These are phyloP conservation scores for Mythimna impura DNA, from an alignment of 2,888 invertebrate genomes.

Conservation along the genomic window DNA sequence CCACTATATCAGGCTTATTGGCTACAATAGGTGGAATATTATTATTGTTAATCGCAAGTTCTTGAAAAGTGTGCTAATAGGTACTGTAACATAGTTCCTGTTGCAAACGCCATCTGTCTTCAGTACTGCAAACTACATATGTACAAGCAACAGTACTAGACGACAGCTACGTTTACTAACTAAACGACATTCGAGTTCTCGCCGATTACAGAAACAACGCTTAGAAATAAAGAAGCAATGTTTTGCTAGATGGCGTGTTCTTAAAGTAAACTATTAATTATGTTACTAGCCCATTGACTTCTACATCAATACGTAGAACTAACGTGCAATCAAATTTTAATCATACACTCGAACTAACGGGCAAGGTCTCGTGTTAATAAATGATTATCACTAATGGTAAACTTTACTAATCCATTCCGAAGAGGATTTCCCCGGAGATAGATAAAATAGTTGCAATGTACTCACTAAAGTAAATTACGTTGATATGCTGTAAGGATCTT, in stretches of 20 bases:
- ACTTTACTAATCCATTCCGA: conserved; percentile 15
- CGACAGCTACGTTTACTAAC: not conserved
- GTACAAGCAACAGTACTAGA: no score
- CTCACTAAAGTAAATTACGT: not conserved
- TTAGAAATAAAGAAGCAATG: not conserved
- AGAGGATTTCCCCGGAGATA: conserved; percentile 3
- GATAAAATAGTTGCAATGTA: not conserved
- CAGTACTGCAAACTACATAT: not conserved
- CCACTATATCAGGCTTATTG: no score
- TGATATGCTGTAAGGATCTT: not conserved
- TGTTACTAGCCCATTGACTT: not conserved
- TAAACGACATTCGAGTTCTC: not conserved
- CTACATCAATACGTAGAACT: not conserved
- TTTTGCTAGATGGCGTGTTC: conserved; percentile 45
- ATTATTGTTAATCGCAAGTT: no score
- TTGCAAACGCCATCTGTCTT: conserved; percentile 54
- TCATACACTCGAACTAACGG: conserved; percentile 6
- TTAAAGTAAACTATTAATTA: not conserved
- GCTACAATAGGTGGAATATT: no score
- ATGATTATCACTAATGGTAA: conserved; percentile 29
- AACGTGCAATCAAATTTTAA: conserved; percentile 23
- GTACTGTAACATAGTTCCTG: not conserved
- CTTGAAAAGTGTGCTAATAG: no score
- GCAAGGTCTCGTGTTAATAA: not conserved
- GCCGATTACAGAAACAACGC: not conserved